Evolutionary conservation across 2,797 vertebrate species (phyloP).

Genomic region (Buceros bicornis): DNA sequence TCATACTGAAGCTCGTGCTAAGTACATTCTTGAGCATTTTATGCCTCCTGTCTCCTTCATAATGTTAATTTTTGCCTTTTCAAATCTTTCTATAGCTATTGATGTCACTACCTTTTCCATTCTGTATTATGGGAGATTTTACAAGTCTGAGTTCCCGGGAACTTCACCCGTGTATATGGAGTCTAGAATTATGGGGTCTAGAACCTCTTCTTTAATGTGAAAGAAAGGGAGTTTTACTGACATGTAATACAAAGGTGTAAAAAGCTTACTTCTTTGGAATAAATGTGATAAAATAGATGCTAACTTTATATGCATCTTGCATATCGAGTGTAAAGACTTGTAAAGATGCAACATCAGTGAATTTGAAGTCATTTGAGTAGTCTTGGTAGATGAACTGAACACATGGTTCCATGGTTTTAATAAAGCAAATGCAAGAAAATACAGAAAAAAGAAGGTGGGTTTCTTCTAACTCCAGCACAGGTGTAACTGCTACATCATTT

Average conservation of each 20-base stretch:
- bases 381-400: not conserved
- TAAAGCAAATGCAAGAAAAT: not conserved
- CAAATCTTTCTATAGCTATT: not conserved
- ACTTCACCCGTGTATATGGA: not conserved
- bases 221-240: not conserved
- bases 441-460: not conserved
- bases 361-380: not conserved
- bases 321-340: not conserved
- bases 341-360: not conserved
- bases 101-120: not conserved
- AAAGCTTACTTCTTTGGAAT: not conserved
- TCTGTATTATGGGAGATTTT: not conserved
- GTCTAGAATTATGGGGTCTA: not conserved
- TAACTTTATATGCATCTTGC: not conserved
- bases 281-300: not conserved
- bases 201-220: not conserved
- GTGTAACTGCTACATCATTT: not conserved
- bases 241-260: not conserved
- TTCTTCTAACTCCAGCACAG: not conserved
- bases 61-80: not conserved
- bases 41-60: not conserved
- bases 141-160: not conserved
- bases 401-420: not conserved
- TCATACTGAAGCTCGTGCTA: not conserved
- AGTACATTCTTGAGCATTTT: not conserved